Percentiles rank a stretch among this genome's conserved stretches.
These are phyloP conservation scores for Rhyacichthys aspro DNA, from an alignment of 2,797 vertebrate genomes.

Conservation along the genomic window DNA sequence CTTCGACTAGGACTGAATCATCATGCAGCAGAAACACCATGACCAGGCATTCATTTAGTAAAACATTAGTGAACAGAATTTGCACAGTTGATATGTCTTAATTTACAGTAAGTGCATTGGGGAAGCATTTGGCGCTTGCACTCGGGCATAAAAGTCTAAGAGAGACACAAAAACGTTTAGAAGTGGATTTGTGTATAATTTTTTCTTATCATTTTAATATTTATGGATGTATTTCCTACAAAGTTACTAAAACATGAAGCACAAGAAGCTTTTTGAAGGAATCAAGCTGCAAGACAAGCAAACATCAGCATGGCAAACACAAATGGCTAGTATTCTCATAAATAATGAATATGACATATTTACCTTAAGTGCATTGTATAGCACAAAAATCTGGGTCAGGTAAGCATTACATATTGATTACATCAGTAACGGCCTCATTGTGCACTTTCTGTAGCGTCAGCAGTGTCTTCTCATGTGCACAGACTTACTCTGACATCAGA, in stretches of 20 bases:
- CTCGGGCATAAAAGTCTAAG: too few species aligned
- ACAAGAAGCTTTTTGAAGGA: not conserved
- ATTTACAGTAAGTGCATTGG: not conserved
- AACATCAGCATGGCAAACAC: conserved; percentile 10
- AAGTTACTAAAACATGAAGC: too few species aligned
- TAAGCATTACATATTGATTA: conserved; percentile 58
- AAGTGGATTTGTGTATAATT: too few species aligned
- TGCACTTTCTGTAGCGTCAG: conserved; percentile 49
- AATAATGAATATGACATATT: conserved; percentile 36
- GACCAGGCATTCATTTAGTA: conserved; percentile 9
- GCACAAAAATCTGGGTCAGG: conserved; percentile 55
- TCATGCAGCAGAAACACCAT: conserved; percentile 33
- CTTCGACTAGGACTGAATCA: conserved; percentile 44
- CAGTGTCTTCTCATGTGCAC: conserved; percentile 39
- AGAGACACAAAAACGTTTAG: too few species aligned
- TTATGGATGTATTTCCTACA: too few species aligned
- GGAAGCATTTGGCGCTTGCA: too few species aligned
- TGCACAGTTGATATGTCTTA: not conserved
- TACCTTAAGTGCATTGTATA: conserved; percentile 13
- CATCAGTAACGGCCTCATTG: conserved; percentile 55
- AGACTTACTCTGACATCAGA: conserved; percentile 29
- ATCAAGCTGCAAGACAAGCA: conserved; percentile 9
- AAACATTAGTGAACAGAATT: not conserved
- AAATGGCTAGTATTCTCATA: conserved; percentile 13
- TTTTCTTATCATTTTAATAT: too few species aligned